These are phyloP conservation scores for Poeciliopsis gracilis DNA, from an alignment of 2,797 vertebrate genomes.

Conservation along the genomic window DNA sequence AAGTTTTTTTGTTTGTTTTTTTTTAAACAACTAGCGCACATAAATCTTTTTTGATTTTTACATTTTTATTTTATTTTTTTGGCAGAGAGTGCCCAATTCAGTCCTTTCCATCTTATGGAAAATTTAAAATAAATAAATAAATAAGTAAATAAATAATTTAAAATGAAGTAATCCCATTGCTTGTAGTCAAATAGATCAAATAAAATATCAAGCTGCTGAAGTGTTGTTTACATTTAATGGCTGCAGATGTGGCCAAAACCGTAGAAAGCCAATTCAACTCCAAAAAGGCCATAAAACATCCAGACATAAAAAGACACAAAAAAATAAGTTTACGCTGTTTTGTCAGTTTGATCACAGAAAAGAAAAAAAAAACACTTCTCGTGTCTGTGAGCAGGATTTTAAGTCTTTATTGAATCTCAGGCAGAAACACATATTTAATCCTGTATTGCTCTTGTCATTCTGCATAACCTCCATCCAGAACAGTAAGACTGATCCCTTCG, in stretches of 20 bases:
- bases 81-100: neutral
- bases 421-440: conserved; percentile 79
- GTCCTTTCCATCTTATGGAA: neutral
- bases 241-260: neutral
- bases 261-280: neutral
- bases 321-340: neutral
- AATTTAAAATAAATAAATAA: too few relatives aligned
- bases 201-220: neutral
- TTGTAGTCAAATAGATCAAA: neutral
- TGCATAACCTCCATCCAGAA: conserved; percentile 39
- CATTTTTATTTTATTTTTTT: neutral
- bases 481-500: conserved; percentile 36
- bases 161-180: neutral
- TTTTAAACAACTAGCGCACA: neutral
- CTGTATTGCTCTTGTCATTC: conserved; percentile 79
- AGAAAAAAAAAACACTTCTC: conserved; percentile 21
- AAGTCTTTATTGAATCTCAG: conserved; percentile 79
- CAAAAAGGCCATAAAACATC: neutral
- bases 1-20: neutral
- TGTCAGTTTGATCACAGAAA: neutral
- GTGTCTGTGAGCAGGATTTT: conserved; percentile 70
- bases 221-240: neutral
- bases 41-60: neutral
- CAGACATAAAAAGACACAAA: neutral
- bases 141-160: too few relatives aligned